Conservation (phyloP, 2,113 vertebrate species). For the Dipodomys spectabilis region DNA sequence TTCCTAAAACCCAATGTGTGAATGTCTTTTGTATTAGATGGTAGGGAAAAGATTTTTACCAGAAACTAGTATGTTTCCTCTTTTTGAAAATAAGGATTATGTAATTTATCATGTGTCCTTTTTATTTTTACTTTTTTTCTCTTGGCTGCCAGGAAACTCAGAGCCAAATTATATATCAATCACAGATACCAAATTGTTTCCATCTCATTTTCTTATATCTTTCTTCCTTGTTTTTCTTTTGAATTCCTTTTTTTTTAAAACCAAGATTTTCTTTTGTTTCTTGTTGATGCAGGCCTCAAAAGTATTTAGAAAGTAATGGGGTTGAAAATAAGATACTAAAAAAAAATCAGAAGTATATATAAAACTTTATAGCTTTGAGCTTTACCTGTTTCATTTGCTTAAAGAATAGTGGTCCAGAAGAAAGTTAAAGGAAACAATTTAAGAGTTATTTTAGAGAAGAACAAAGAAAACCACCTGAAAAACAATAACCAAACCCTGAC, state of each 20-base stretch:
- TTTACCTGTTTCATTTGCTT: slow-evolving; percentile 8
- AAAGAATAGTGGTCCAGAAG: slow-evolving; percentile 25
- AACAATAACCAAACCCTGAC: background rate
- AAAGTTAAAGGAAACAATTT: slow-evolving; percentile 37
- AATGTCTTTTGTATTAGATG: slow-evolving; percentile 40
- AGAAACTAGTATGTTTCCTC: slow-evolving; percentile 64
- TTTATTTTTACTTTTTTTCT: background rate
- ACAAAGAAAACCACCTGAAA: slow-evolving; percentile 44
- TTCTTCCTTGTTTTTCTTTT: slow-evolving; percentile 70
- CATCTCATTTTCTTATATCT: slow-evolving; percentile 52
- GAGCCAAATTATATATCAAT: slow-evolving; percentile 49
- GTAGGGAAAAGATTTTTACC: slow-evolving; percentile 56
- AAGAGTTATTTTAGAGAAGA: slow-evolving; percentile 11
- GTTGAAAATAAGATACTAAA: background rate
- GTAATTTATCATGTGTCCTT: slow-evolving; percentile 63
- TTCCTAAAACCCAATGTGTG: background rate
- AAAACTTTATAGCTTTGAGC: background rate
- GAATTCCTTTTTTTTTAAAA: slow-evolving; percentile 40
- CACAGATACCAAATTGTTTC: slow-evolving; percentile 15
- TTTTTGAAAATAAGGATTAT: slow-evolving; percentile 74
- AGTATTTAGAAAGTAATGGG: background rate
- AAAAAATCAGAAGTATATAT: background rate
- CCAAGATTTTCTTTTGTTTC: slow-evolving; percentile 47
- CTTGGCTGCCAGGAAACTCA: slow-evolving; percentile 71
- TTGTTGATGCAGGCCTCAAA: slow-evolving; percentile 5